Evolutionary conservation across 2,113 vertebrate genomes (phyloP).

Genomic region (Aythya baeri): DNA sequence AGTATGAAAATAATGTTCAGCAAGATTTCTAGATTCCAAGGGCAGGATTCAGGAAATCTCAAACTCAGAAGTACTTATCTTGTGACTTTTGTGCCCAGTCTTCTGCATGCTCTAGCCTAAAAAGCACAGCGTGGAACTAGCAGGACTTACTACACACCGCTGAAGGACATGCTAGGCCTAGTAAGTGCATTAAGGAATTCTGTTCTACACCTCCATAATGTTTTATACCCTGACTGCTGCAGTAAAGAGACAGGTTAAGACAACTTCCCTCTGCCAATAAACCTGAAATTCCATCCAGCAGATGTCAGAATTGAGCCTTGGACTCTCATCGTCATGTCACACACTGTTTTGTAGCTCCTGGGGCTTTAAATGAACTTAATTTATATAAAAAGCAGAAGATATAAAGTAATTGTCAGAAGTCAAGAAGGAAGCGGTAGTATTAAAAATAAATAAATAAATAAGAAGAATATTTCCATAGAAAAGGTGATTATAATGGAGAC

Average conservation of each 20-base stretch:
- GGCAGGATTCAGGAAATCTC: neutral
- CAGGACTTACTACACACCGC: neutral
- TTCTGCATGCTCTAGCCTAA: neutral
- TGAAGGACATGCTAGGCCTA: neutral
- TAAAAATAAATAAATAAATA: neutral
- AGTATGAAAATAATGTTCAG: neutral
- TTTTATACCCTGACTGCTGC: neutral
- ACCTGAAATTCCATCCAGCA: conserved; percentile 32
- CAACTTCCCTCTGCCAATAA: neutral
- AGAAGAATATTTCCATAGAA: neutral
- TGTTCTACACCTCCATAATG: neutral
- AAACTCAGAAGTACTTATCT: neutral
- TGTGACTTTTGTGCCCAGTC: neutral
- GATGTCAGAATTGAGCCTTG: neutral
- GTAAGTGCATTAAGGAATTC: neutral
- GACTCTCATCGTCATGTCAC: neutral
- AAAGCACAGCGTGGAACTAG: neutral
- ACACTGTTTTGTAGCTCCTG: neutral
- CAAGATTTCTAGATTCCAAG: neutral
- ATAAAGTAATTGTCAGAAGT: neutral
- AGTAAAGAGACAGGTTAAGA: conserved; percentile 13
- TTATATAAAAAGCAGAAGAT: neutral
- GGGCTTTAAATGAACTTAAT: neutral
- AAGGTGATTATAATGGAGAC: neutral
- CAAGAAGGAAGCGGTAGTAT: neutral